Evolutionary conservation across 2,888 invertebrate genomes (phyloP), one percentile per base, ranked within the genome.

Genomic region (Stenichneumon culpator): DNA sequence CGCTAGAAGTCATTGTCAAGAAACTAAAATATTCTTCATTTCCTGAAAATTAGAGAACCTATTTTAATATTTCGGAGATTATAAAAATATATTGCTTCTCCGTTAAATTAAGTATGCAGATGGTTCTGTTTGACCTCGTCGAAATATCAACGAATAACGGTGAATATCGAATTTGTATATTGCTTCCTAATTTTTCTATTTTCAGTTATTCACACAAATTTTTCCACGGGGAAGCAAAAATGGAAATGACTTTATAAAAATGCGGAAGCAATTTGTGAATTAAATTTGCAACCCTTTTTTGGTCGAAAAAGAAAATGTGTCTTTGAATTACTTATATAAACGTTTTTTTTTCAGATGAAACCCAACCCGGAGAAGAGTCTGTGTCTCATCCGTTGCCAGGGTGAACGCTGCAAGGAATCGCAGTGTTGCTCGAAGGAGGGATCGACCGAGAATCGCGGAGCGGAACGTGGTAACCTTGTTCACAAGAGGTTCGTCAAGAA

Each of bases 301-400:
- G 36, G 36, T 32, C n/a, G 16, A 39, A 25, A 0, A 73, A 19
- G 16, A 11, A 78, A 3, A 63, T 68, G 19, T 0, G 36, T 69
- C 65, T 68, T 16, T 16, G 16, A 44, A 32, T 63, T 14, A 19
- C n/a, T n/a, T n/a, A 54, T 14, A 69, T 32, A 0, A 28, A 54
- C 14, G 11, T 44, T 47, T 47, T 16, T 32, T 70, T 67, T 83
- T 9, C 79, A 93, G 92, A 91, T 93, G 73, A 90, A 88, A 5
- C 88, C 91, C 16, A 88, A 87, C 16, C 87, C 86, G 7, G 88
- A 89, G 11, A 90, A 90, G 47, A 88, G 87, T 16, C 91, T 91
- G 52, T 94, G 93, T 39, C 79, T 93, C 4, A 94, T 94, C n/a
- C 90, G 89, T 9, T 94, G 93, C 32, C 93, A 91, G 69, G 92